Evolutionary conservation across 1,140 invertebrate genomes (phyloP), one percentile per base, ranked within the genome.

Genomic region (Cephus cinctus): DNA sequence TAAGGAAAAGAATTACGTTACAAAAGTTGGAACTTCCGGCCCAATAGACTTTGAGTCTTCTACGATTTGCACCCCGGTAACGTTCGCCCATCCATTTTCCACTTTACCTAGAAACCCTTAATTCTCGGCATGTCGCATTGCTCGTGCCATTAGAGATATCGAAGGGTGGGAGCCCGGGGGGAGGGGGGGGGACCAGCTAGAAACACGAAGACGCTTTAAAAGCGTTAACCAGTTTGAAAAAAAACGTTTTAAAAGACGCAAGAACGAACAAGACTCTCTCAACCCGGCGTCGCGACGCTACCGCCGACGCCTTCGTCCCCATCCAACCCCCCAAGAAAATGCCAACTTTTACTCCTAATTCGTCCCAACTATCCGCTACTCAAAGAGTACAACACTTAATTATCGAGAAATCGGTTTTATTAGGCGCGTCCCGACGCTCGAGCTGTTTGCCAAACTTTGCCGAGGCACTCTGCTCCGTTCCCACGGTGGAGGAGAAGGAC

Each of bases 401-500:
- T 72, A 72, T 72, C 65, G 69, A 71, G 50, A 65, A 72, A 72
- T 72, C 69, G 69, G 71, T 72, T 65, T 68, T 66, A 71, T 69
- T 71, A 8, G n/a, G 25, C n/a, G 6, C 25, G 25, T 6, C 25
- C 6, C 25, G 6, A 27, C 25, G 6, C 25, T n/a, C 25, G 25
- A n/a, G 25, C 6, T 8, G 6, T 27, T 27, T 27, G 6, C 25
- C 25, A 6, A n/a, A 27, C 25, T 27, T n/a, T n/a, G 25, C 25
- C 6, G n/a, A n/a, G n/a, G n/a, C n/a, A n/a, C n/a, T n/a, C 25
- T n/a, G 25, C 6, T n/a, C 25, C 6, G 25, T 27, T 27, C 25
- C 25, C 25, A 27, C 25, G 25, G n/a, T n/a, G n/a, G n/a, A n/a
- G n/a, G n/a, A n/a, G n/a, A n/a, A n/a, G n/a, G n/a, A n/a, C n/a